These are phyloP conservation scores for Eriosoma lanigerum DNA, from an alignment of 1,140 invertebrate genomes.

Conservation along the genomic window DNA sequence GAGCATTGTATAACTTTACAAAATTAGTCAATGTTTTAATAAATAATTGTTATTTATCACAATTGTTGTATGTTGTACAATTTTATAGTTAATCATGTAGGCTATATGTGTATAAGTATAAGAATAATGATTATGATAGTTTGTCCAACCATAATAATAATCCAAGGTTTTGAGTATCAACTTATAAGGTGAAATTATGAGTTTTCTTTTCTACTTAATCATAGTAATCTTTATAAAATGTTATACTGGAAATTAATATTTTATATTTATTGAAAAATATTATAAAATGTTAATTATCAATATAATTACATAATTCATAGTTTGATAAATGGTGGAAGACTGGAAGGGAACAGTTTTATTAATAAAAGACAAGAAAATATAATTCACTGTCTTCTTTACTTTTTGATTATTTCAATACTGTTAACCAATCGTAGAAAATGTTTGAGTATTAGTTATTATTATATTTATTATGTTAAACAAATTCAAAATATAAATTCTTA, in stretches of 20 bases:
- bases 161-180: constrained; percentile 26
- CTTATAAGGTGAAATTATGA: constrained; percentile 21
- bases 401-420: no score
- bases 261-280: neutral
- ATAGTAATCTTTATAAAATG: neutral
- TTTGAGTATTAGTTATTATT: no score
- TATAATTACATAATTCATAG: neutral
- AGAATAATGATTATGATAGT: constrained; percentile 11
- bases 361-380: no score
- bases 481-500: neutral
- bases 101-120: no score
- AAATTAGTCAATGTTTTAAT: no score
- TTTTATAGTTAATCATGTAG: no score
- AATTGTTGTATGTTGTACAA: no score
- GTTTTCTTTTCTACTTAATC: neutral
- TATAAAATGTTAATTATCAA: neutral
- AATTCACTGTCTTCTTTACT: no score
- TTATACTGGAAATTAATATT: neutral
- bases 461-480: neutral
- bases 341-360: neutral
- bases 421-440: no score
- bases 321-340: neutral
- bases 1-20: no score
- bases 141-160: constrained; percentile 8
- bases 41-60: no score